These are phyloP conservation scores for Drosophila biarmipes DNA, from an alignment of 1,140 invertebrate genomes.

Conservation along the genomic window DNA sequence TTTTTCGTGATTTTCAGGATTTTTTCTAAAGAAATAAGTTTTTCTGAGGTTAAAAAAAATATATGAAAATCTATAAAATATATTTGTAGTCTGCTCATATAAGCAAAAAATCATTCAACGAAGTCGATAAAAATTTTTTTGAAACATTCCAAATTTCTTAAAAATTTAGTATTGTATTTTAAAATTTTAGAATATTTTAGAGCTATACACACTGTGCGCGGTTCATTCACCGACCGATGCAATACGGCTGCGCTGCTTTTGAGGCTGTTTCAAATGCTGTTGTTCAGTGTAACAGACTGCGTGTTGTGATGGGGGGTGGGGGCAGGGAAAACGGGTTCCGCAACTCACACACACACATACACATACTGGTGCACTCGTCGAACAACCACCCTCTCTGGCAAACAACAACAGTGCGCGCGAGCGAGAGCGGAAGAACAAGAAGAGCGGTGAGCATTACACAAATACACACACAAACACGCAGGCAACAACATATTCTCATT, in stretches of 20 bases:
- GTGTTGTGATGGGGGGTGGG: constrained; percentile 2
- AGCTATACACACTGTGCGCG: constrained; percentile 28
- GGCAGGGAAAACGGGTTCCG: constrained; percentile 64
- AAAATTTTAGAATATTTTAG: too few relatives aligned
- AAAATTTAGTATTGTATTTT: too few relatives aligned
- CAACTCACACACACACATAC: constrained; percentile 53
- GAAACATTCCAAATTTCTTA: too few relatives aligned
- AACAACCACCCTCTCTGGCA: constrained; percentile 66
- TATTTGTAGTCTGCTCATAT: too few relatives aligned
- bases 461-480: constrained; percentile 54
- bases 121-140: too few relatives aligned
- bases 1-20: too few relatives aligned
- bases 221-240: constrained; percentile 83
- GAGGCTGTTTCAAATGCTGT: constrained; percentile 42
- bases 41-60: too few relatives aligned
- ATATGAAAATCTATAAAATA: too few relatives aligned
- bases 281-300: constrained; percentile 53
- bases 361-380: constrained; percentile 21
- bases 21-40: too few relatives aligned
- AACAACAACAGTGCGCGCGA: constrained; percentile 62
- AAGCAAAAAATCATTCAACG: too few relatives aligned
- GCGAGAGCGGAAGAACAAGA: constrained; percentile 64
- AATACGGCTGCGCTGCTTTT: constrained; percentile 70
- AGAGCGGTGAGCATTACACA: constrained; percentile 63
- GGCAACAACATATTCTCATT: constrained; percentile 82